Evolutionary conservation across 2,888 invertebrate genomes (phyloP).

Genomic region (Drosophila macrothrix): DNA sequence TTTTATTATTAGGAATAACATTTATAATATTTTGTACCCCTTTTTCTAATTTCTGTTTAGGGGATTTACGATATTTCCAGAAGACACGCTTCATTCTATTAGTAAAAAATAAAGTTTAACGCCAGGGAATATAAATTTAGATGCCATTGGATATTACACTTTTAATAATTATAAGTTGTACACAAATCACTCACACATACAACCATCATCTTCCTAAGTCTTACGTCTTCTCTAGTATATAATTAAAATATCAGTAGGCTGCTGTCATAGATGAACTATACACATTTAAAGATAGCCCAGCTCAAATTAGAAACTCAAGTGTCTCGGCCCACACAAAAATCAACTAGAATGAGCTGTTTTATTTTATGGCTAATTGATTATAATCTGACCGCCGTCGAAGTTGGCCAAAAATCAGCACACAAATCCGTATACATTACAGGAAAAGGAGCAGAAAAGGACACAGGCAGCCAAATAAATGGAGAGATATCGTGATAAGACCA

Average conservation of each 20-base stretch:
- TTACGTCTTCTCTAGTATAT: not conserved
- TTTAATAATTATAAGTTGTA: not conserved
- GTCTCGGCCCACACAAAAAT: slow-evolving; percentile 49
- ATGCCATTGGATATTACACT: not conserved
- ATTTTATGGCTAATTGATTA: slow-evolving; percentile 75
- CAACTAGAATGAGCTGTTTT: slow-evolving; percentile 53
- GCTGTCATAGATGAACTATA: slow-evolving; percentile 5
- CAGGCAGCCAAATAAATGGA: slow-evolving; percentile 30
- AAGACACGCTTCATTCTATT: not conserved
- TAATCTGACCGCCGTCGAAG: slow-evolving; percentile 61
- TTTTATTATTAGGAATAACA: not conserved
- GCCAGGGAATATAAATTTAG: not conserved
- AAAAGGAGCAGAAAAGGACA: slow-evolving; percentile 25
- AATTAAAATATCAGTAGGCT: slow-evolving; percentile 46
- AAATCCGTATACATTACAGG: slow-evolving; percentile 62
- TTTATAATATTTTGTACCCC: not conserved
- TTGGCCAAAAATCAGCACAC: slow-evolving; percentile 75
- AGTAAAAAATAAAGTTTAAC: not conserved
- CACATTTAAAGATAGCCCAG: slow-evolving; percentile 15
- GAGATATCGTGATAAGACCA: slow-evolving; percentile 52
- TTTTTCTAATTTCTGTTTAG: not conserved
- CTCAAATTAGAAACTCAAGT: slow-evolving; percentile 44
- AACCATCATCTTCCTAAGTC: not conserved
- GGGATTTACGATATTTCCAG: not conserved
- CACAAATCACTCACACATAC: not conserved